These are phyloP conservation scores for Lophotriccus pileatus DNA, from an alignment of 2,797 vertebrate species.

Conservation along the genomic window DNA sequence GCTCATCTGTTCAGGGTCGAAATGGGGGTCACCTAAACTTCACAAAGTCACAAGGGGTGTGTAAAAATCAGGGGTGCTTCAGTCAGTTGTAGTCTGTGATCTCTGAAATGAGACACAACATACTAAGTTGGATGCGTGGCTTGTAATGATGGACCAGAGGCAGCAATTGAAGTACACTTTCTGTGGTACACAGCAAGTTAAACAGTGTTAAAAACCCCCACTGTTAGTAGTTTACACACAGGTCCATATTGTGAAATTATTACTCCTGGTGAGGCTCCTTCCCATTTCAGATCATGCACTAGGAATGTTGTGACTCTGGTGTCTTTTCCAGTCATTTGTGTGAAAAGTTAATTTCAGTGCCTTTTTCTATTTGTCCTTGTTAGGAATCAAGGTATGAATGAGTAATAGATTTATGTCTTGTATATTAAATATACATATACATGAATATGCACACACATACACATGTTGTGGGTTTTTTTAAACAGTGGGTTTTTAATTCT, in stretches of 20 bases:
- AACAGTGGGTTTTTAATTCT: neutral
- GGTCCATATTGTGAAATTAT: neutral
- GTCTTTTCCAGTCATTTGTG: neutral
- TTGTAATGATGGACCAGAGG: neutral
- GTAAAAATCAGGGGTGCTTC: rapidly evolving
- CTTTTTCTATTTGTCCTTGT: neutral
- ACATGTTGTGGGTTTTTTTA: neutral
- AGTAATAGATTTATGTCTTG: slow-evolving; percentile 1
- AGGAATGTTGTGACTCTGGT: neutral
- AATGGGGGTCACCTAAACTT: neutral
- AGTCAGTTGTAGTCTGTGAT: neutral
- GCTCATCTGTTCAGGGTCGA: rapidly evolving
- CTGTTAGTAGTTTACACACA: neutral
- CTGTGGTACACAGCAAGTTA: neutral
- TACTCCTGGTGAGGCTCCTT: neutral
- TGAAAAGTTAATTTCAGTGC: slow-evolving; percentile 13
- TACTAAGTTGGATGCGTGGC: neutral
- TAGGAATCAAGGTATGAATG: neutral
- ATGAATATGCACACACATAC: no score
- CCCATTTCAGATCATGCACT: neutral
- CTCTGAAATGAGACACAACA: neutral
- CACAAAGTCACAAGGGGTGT: rapidly evolving
- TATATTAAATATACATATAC: neutral
- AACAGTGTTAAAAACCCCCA: neutral
- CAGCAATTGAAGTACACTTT: neutral